Base-by-base conservation (phyloP, 2,888 invertebrate species). In the Hyalella azteca region DNA sequence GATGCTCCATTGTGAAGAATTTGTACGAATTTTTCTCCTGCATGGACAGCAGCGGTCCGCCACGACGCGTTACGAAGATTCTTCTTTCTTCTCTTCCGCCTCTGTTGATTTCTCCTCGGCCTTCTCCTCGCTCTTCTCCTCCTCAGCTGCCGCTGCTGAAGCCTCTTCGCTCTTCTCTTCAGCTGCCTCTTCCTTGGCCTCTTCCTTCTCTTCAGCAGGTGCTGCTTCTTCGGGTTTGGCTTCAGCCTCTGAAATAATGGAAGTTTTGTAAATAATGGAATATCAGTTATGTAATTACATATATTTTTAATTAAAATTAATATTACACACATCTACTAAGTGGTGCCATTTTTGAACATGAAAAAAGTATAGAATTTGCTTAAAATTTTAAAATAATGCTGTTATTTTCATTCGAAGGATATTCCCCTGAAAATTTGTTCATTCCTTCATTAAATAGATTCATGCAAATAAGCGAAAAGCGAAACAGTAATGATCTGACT, bases 161-260 rank as follows among this genome's bases (percentile, higher is more conserved):
- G 40, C 45, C 19, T 75, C 75, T 75, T 75, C 75, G 19, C 26
- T 75, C 45, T 75, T 75, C 45, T 75, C 75, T 19, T 75, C 75
- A 13, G 26, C 75, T 32, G 40, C 45, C 75, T 75, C 45, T 45
- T 75, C 75, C 75, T 75, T 45, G 19, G 29, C 73, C 40, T 75
- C 66, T 36, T 66, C 66, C 66, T 66, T 66, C 66, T 66, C 66
- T 19, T 66, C 66, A 7, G 39, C 66, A 36, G 66, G 66, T 36
- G 66, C 66, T 29, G 66, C 66, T 66, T 66, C 66, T 39, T 66
- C 66, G 36, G 66, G 66, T 36, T 66, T 66, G 15, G 66, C 66
- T 36, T 66, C 66, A 1, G 66, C 66, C 36, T 66, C 66, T 66
- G 66, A 19, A 66, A 36, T 36, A 66, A 66, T 15, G 13, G 5